Evolutionary conservation across 2,888 invertebrate genomes (phyloP).

Genomic region (Lydus trimaculatus): DNA sequence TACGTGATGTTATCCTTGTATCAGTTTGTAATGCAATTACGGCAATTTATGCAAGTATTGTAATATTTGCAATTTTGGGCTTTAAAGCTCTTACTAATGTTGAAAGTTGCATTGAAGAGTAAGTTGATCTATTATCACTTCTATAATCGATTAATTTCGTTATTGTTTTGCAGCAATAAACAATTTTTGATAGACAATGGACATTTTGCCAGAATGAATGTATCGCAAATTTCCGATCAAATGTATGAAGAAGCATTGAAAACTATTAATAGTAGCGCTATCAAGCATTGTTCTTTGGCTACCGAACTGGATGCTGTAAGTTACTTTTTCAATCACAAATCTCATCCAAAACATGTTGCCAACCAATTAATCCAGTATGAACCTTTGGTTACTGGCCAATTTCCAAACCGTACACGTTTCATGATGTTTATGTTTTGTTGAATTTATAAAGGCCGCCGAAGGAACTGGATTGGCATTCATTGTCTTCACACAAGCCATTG

Average conservation of each 20-base stretch:
- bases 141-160: too few relatives aligned
- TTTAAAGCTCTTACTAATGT: constrained; percentile 95
- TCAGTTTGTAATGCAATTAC: constrained; percentile 93
- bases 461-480: constrained; percentile 96
- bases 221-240: constrained; percentile 29
- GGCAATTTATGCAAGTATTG: constrained; percentile 93
- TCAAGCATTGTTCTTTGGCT: constrained; percentile 69
- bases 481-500: constrained; percentile 96
- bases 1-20: constrained; percentile 88
- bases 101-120: constrained; percentile 80
- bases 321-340: too few relatives aligned
- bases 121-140: too few relatives aligned
- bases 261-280: constrained; percentile 51
- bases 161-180: constrained; percentile 63
- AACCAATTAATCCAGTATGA: too few relatives aligned
- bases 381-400: too few relatives aligned
- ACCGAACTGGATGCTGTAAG: constrained; percentile 78
- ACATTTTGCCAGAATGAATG: constrained; percentile 43
- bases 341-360: too few relatives aligned
- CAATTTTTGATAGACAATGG: constrained; percentile 56
- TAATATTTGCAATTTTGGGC: constrained; percentile 94
- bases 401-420: too few relatives aligned
- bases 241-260: constrained; percentile 32
- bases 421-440: too few relatives aligned
- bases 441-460: constrained; percentile 84